Evolutionary conservation across 2,797 vertebrate genomes (phyloP).

Genomic region (Natrix natrix): DNA sequence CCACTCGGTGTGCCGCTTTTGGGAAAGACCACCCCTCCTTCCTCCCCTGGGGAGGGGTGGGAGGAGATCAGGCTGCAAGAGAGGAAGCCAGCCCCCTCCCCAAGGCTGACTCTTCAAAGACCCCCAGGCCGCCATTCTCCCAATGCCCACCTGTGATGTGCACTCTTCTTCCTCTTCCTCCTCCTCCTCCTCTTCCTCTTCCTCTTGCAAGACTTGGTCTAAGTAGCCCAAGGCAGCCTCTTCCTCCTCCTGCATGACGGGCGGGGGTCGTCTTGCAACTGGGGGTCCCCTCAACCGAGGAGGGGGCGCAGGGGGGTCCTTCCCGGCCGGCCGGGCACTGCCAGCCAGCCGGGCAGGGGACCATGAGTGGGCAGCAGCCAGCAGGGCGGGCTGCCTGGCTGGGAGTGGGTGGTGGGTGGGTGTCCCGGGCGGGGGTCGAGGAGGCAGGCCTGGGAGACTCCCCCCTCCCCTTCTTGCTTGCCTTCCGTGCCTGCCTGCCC

Average conservation of each 20-base stretch:
- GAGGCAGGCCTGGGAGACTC: neutral
- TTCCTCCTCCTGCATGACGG: slow-evolving; percentile 91
- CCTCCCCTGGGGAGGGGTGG: neutral
- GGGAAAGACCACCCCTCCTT: neutral
- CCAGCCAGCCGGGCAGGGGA: slow-evolving; percentile 61
- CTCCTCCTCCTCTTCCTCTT: slow-evolving; percentile 88
- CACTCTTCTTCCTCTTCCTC: slow-evolving; percentile 74
- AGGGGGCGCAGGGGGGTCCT: slow-evolving; percentile 67
- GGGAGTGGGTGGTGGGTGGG: neutral
- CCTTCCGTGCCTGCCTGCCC: neutral
- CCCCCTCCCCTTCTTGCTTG: accelerated
- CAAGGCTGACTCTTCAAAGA: neutral
- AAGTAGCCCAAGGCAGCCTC: slow-evolving; percentile 89
- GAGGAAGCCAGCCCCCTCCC: slow-evolving; percentile 26
- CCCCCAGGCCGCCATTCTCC: slow-evolving; percentile 62
- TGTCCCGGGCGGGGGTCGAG: neutral
- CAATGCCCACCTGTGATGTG: slow-evolving; percentile 3
- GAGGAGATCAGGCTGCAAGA: neutral
- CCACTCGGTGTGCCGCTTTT: neutral
- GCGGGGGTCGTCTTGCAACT: neutral
- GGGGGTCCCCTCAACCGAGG: slow-evolving; percentile 12
- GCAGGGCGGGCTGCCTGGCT: neutral
- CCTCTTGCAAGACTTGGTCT: slow-evolving; percentile 92
- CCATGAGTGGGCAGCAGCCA: slow-evolving; percentile 57
- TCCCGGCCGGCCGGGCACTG: slow-evolving; percentile 55